Base-by-base conservation (phyloP, 2,888 invertebrate genomes). In the Lepidochitona cinerea region DNA sequence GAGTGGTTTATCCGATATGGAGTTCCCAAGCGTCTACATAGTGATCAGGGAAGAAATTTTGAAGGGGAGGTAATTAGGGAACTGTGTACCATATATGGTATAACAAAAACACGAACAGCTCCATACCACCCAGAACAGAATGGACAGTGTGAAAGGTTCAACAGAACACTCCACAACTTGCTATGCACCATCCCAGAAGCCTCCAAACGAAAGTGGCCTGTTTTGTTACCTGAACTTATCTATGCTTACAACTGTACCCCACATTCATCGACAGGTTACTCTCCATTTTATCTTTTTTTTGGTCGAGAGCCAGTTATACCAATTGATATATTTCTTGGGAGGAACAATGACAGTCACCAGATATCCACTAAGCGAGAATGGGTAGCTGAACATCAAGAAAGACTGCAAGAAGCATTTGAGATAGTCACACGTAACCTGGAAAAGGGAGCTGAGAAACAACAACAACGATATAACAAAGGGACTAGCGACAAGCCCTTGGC, bases 101-200 rank as follows among this genome's bases (percentile, higher is more conserved):
- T 79, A 1, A 68, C 75, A 26, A 81, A 80, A 64, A 70, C 68
- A 14, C 41, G 73, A 2, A 83, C 82, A 7, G 78, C 75, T 1
- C 76, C 80, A 1, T 80, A 81, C 70, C 74, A 80, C 37, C 81
- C 80, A 14, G 33, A 74, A 53, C 79, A 80, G 3, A 80, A 82
- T 52, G 74, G 73, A 1, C 75, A 79, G 23, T 80, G 79, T 64
- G 78, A 83, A 72, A 35, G 80, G 7, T 81, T 83, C 64, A 80
- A 82, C 70, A 12, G 78, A 0, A 79, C 79, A 0, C 33, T 82
- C 7, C 79, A 79, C 35, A 68, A 80, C 32, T 66, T 81, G 54
- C 52, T 81, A 4, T 68, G 74, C 0, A 75, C 77, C 9, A 67
- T 81, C 5, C 64, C 70, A 32, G 68, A 70, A 37, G 70, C 73